Conservation (phyloP, 64 coral and sea anemone species). For the Porites lutea region DNA sequence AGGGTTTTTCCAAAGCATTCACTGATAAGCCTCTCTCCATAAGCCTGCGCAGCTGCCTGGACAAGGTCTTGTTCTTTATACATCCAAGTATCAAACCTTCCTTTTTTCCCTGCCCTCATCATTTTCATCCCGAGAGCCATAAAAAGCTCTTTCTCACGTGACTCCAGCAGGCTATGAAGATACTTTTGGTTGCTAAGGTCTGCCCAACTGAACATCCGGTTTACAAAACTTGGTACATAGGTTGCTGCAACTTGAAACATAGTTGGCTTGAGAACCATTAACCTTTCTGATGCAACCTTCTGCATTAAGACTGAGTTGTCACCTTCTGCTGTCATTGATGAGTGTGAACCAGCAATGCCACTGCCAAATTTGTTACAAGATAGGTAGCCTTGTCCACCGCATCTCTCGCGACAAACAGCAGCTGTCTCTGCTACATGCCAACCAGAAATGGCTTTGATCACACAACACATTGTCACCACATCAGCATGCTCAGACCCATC, state of each 20-base stretch:
- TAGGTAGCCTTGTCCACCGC: slow-evolving; percentile 87
- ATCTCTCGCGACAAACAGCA: slow-evolving; percentile 83
- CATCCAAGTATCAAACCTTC: slow-evolving; percentile 90
- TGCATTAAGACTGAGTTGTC: slow-evolving; percentile 95
- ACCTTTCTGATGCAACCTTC: slow-evolving; percentile 82
- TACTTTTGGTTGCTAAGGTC: slow-evolving; percentile 72
- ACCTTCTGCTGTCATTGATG: slow-evolving; percentile 90
- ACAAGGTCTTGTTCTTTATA: slow-evolving; percentile 89
- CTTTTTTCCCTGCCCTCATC: slow-evolving; percentile 85
- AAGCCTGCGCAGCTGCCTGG: slow-evolving; percentile 79
- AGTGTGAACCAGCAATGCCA: slow-evolving; percentile 87
- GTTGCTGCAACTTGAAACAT: slow-evolving; percentile 73
- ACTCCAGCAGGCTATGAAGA: slow-evolving; percentile 63
- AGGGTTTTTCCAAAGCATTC: slow-evolving; percentile 81
- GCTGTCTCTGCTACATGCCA: slow-evolving; percentile 88
- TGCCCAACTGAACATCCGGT: slow-evolving; percentile 66
- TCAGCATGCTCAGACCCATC: slow-evolving; percentile 90
- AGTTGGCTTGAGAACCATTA: slow-evolving; percentile 79
- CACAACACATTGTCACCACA: slow-evolving; percentile 91
- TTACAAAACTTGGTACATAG: slow-evolving; percentile 64
- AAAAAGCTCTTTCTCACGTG: slow-evolving; percentile 81
- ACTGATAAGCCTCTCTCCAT: slow-evolving; percentile 79
- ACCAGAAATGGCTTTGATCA: slow-evolving; percentile 83
- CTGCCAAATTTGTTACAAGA: slow-evolving; percentile 85
- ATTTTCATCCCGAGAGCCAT: slow-evolving; percentile 78